phyloP scores from a whole-genome alignment of 2,797 vertebrate genomes.

The Gymnoscopelus braueri region DNA sequence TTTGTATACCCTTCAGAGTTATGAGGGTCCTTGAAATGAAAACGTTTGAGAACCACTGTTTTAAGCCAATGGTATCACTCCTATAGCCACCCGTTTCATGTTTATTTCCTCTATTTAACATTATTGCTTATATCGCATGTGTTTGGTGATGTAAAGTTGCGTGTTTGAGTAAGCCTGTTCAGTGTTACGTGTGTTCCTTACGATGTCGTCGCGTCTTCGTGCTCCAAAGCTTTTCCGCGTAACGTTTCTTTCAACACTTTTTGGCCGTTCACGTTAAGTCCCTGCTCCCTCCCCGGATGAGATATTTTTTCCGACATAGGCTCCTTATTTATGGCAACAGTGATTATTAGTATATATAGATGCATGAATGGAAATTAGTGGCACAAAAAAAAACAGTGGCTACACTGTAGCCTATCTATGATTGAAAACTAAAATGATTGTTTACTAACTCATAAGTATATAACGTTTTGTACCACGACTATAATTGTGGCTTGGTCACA shows the following conservation, averaged over 20 bases:
- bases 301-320: conserved; percentile 58
- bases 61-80: conserved; percentile 80
- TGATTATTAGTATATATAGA: conserved; percentile 67
- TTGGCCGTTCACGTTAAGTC: conserved; percentile 70
- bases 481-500: conserved; percentile 64
- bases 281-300: conserved; percentile 62
- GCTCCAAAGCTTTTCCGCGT: conserved; percentile 66
- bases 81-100: conserved; percentile 72
- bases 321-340: conserved; percentile 60
- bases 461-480: conserved; percentile 75
- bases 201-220: conserved; percentile 59
- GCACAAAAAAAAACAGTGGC: conserved; percentile 57
- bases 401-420: conserved; percentile 44
- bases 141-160: conserved; percentile 68
- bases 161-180: conserved; percentile 72
- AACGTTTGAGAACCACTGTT: conserved; percentile 4
- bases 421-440: conserved; percentile 77
- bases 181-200: conserved; percentile 55
- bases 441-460: conserved; percentile 70
- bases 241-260: conserved; percentile 57
- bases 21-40: too few relatives aligned
- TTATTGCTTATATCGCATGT: conserved; percentile 77
- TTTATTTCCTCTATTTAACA: conserved; percentile 68
- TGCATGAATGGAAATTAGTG: conserved; percentile 79
- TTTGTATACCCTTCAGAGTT: too few relatives aligned